Conservation (phyloP, 2,888 invertebrate genomes). For the Cylindroiulus punctatus region DNA sequence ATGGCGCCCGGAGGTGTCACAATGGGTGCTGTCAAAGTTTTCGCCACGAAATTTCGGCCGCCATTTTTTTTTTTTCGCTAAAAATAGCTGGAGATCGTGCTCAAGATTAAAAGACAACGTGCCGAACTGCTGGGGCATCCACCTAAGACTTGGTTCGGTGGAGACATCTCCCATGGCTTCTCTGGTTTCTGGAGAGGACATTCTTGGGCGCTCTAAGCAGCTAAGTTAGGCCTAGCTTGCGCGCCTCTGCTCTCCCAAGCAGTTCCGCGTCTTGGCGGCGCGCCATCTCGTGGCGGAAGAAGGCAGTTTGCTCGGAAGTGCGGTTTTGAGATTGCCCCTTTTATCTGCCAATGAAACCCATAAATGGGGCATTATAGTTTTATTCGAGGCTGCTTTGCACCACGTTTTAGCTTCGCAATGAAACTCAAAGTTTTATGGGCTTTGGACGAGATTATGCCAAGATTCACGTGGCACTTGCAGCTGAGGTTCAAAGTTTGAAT, state of each 20-base stretch:
- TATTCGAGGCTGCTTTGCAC: no score
- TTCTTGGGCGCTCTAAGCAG: background rate
- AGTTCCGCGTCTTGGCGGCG: background rate
- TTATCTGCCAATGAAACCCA: no score
- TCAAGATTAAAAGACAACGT: background rate
- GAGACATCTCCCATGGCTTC: background rate
- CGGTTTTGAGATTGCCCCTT: no score
- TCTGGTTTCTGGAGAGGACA: background rate
- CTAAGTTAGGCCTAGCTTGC: background rate
- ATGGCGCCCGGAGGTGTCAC: constrained; percentile 3
- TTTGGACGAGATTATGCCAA: no score
- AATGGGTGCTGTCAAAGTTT: constrained; percentile 8
- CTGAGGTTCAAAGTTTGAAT: no score
- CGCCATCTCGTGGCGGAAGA: no score
- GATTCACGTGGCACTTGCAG: no score
- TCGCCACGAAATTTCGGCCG: background rate
- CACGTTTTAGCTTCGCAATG: no score
- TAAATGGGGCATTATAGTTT: no score
- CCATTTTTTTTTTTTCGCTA: background rate
- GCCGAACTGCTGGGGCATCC: constrained; percentile 33
- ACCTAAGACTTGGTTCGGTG: background rate
- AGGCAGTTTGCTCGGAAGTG: no score
- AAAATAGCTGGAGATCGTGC: background rate
- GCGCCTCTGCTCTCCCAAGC: background rate
- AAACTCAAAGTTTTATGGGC: no score